Evolutionary conservation across 1,140 invertebrate species (phyloP).

Genomic region (Mesaphorura yosii): DNA sequence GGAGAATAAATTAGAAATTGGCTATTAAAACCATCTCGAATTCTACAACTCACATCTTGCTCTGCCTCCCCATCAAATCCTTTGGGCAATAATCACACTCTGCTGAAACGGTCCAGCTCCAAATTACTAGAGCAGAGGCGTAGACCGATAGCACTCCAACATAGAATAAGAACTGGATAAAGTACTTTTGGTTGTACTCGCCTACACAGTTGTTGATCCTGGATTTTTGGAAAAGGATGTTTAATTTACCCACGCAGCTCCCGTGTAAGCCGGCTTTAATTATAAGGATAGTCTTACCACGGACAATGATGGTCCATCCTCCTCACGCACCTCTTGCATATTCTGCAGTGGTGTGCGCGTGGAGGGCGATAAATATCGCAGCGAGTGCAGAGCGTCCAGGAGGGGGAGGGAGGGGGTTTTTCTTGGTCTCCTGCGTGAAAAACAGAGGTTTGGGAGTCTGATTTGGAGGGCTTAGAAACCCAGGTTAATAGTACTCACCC

Average conservation of each 20-base stretch:
- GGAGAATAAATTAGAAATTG: conserved; percentile 21
- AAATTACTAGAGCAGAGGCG: conserved; percentile 55
- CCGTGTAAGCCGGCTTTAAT: too few relatives aligned
- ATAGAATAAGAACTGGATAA: conserved; percentile 81
- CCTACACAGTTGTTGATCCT: conserved; percentile 90
- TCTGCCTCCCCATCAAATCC: conserved; percentile 56
- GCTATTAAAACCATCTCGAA: not conserved
- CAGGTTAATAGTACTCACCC: too few relatives aligned
- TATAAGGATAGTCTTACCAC: too few relatives aligned
- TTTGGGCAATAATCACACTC: conserved; percentile 57
- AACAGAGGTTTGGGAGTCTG: too few relatives aligned
- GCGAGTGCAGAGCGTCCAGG: conserved; percentile 73
- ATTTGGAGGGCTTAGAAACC: too few relatives aligned
- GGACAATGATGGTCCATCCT: conserved; percentile 88
- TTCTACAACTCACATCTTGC: conserved; percentile 54
- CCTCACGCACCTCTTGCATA: conserved; percentile 73
- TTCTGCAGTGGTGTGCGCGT: conserved; percentile 75
- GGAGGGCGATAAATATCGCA: conserved; percentile 77
- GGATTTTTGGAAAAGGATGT: too few relatives aligned
- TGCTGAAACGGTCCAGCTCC: conserved; percentile 59
- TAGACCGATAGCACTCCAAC: conserved; percentile 55
- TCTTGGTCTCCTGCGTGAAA: too few relatives aligned
- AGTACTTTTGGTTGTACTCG: conserved; percentile 86
- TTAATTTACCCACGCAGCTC: too few relatives aligned
- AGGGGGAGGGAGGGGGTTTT: too few relatives aligned